Evolutionary conservation across 2,888 invertebrate genomes (phyloP).

Genomic region (Parelbella ahira): DNA sequence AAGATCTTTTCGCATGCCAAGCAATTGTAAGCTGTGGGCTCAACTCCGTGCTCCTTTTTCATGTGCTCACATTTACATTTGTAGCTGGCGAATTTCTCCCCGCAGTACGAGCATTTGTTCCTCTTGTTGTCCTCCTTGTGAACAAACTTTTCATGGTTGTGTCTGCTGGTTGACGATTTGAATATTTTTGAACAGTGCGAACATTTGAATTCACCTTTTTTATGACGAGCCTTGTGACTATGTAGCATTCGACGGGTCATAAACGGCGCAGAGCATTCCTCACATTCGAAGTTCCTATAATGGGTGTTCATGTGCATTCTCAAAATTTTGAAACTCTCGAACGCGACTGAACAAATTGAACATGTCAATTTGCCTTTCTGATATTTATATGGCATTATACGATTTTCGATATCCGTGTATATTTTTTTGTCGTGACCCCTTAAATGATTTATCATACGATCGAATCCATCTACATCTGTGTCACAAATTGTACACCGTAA

Average conservation of each 20-base stretch:
- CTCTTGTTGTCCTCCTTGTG: slow-evolving; percentile 27
- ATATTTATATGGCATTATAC: slow-evolving; percentile 51
- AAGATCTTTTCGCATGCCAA: slow-evolving; percentile 35
- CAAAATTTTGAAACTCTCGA: slow-evolving; percentile 33
- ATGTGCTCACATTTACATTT: slow-evolving; percentile 34
- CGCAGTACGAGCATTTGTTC: slow-evolving; percentile 33
- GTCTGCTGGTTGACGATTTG: slow-evolving; percentile 27
- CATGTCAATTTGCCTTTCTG: slow-evolving; percentile 37
- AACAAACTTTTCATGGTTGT: slow-evolving; percentile 29
- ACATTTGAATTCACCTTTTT: slow-evolving; percentile 33
- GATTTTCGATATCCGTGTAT: slow-evolving; percentile 43
- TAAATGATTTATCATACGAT: slow-evolving; percentile 43
- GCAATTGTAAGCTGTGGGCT: slow-evolving; percentile 30
- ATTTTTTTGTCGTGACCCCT: slow-evolving; percentile 37
- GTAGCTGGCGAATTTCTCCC: slow-evolving; percentile 29
- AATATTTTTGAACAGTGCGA: slow-evolving; percentile 32
- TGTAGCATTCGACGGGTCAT: slow-evolving; percentile 30
- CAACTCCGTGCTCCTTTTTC: slow-evolving; percentile 32
- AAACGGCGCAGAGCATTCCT: slow-evolving; percentile 37
- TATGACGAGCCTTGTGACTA: slow-evolving; percentile 32
- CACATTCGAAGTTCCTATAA: slow-evolving; percentile 48
- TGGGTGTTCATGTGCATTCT: slow-evolving; percentile 58
- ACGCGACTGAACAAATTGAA: slow-evolving; percentile 37
- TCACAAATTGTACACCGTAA: slow-evolving; percentile 47
- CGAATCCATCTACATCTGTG: slow-evolving; percentile 33